These are phyloP conservation scores for Clivina fossor DNA, from an alignment of 2,888 invertebrate genomes.

Conservation along the genomic window DNA sequence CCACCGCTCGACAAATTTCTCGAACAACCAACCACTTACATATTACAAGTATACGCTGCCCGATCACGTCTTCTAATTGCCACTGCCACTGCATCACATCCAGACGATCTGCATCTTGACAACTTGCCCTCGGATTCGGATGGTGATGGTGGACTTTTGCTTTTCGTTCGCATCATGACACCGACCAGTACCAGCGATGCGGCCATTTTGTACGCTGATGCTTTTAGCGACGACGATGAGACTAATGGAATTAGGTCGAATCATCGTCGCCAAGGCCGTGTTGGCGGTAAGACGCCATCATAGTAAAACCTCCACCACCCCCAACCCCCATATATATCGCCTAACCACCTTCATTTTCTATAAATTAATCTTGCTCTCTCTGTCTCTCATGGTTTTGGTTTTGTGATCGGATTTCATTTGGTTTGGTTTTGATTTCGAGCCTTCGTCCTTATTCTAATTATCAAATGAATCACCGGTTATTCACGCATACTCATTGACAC, in stretches of 20 bases:
- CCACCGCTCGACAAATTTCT: slow-evolving; percentile 45
- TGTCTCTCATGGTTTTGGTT: too few species aligned
- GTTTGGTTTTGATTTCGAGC: too few species aligned
- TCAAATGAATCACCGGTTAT: too few species aligned
- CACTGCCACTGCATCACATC: slow-evolving; percentile 55
- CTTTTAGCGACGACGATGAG: too few species aligned
- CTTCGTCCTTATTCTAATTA: too few species aligned
- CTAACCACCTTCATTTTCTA: too few species aligned
- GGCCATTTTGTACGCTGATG: slow-evolving; percentile 56
- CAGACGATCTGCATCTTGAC: slow-evolving; percentile 53
- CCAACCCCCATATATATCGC: too few species aligned
- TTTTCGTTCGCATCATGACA: slow-evolving; percentile 57
- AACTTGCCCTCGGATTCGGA: slow-evolving; percentile 53
- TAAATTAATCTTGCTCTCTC: too few species aligned
- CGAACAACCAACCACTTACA: slow-evolving; percentile 50
- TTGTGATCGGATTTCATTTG: too few species aligned
- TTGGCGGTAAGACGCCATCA: slow-evolving; percentile 29
- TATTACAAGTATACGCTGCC: slow-evolving; percentile 59
- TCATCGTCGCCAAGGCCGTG: slow-evolving; percentile 5
- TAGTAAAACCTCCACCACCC: slow-evolving; percentile 7
- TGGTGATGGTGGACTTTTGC: slow-evolving; percentile 49
- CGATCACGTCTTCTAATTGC: slow-evolving; percentile 55
- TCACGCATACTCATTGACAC: too few species aligned
- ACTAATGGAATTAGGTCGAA: slow-evolving; percentile 33
- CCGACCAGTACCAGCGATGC: slow-evolving; percentile 57